These are phyloP conservation scores for Borostomias antarcticus DNA, from an alignment of 2,797 vertebrate genomes.

Conservation along the genomic window DNA sequence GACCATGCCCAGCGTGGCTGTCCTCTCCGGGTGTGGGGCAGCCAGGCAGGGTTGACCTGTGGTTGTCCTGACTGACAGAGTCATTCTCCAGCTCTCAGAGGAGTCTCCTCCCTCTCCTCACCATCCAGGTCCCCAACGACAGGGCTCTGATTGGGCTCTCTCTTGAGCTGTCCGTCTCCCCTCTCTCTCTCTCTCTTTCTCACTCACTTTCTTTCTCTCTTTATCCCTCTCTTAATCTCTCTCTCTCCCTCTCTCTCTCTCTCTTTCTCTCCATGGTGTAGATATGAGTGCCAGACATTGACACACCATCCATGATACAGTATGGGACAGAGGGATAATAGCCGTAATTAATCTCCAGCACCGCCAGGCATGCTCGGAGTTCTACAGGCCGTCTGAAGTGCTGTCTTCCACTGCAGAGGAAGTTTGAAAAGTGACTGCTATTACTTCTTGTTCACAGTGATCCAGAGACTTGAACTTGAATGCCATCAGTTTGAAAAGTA, in stretches of 20 bases:
- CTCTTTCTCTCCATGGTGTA: not conserved
- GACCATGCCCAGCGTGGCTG: no score
- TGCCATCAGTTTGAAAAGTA: no score
- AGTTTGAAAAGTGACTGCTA: not conserved
- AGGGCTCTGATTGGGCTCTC: not conserved
- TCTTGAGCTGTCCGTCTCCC: not conserved
- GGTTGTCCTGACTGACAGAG: constrained; percentile 4
- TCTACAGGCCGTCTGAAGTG: not conserved
- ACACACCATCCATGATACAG: not conserved
- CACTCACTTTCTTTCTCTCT: not conserved
- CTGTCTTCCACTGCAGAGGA: not conserved
- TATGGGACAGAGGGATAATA: not conserved
- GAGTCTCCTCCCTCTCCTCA: not conserved
- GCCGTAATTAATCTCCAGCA: constrained; percentile 6
- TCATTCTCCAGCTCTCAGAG: not conserved
- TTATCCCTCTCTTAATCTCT: not conserved
- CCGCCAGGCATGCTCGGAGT: not conserved
- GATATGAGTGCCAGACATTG: constrained; percentile 7
- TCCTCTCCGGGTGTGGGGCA: not conserved
- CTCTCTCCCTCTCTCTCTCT: not conserved
- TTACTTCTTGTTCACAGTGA: not conserved
- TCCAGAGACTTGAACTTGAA: not conserved
- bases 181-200: not conserved
- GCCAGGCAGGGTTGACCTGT: not conserved
- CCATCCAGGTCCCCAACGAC: not conserved